These are phyloP conservation scores for Tauraco hartlaubi DNA, from an alignment of 2,797 vertebrate genomes.

Conservation along the genomic window DNA sequence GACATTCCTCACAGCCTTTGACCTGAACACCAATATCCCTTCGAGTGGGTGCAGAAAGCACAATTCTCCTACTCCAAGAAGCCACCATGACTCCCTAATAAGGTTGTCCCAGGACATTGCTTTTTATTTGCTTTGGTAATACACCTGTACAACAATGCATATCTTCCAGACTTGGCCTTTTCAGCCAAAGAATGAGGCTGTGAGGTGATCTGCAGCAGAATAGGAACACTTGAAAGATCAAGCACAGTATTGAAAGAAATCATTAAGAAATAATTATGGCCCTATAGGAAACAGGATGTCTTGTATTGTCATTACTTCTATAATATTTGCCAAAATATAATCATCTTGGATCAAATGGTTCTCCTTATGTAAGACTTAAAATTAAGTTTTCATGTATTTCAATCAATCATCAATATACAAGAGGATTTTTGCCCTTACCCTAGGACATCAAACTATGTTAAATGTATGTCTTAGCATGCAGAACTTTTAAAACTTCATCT, in stretches of 20 bases:
- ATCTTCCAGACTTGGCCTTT: not conserved
- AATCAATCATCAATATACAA: not conserved
- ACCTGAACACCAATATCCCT: too few species aligned
- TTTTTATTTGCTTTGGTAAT: not conserved
- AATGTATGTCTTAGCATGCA: not conserved
- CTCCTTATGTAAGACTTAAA: not conserved
- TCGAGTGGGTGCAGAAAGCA: too few species aligned
- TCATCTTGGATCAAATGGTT: not conserved
- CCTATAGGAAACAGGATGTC: not conserved
- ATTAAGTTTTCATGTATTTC: not conserved
- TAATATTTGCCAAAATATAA: not conserved
- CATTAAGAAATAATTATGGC: not conserved
- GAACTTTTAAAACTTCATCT: not conserved
- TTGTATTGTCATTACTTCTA: not conserved
- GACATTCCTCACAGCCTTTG: too few species aligned
- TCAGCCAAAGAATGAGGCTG: not conserved
- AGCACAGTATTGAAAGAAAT: not conserved
- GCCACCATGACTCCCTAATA: too few species aligned
- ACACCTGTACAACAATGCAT: not conserved
- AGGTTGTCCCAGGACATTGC: not conserved
- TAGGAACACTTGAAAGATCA: not conserved
- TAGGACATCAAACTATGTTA: not conserved
- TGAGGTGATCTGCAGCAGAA: not conserved
- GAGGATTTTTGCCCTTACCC: not conserved
- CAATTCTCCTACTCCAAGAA: too few species aligned